Evolutionary conservation across 2,113 vertebrate species (phyloP).

Genomic region (Aleadryas rufinucha): DNA sequence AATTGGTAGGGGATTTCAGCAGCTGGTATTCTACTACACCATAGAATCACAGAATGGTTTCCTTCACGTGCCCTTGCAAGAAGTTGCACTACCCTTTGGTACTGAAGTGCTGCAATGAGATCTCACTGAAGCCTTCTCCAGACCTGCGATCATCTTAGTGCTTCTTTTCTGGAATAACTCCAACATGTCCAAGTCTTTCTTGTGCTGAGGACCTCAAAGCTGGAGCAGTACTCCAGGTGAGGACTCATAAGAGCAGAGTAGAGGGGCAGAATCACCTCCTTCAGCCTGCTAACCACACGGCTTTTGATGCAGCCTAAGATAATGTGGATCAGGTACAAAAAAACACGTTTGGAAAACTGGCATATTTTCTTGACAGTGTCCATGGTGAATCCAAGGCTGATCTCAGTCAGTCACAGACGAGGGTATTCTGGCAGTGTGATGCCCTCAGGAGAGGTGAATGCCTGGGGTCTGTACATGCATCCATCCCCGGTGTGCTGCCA

Average conservation of each 20-base stretch:
- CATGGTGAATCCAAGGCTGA: neutral
- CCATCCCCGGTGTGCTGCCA: neutral
- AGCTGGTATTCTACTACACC: neutral
- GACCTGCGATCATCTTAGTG: neutral
- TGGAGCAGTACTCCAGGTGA: neutral
- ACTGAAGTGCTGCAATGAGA: neutral
- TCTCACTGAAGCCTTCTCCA: fast-evolving
- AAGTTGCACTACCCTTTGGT: neutral
- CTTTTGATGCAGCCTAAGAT: neutral
- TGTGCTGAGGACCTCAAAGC: neutral
- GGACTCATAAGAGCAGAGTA: neutral
- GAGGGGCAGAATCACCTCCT: neutral
- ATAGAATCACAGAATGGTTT: neutral
- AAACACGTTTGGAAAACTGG: neutral
- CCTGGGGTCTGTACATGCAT: neutral
- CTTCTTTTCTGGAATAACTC: neutral
- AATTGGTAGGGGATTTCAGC: neutral
- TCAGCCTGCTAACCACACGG: neutral
- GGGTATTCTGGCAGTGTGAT: neutral
- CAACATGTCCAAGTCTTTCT: neutral
- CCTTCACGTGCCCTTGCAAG: neutral
- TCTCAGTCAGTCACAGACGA: neutral
- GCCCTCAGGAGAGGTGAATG: neutral
- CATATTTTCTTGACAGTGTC: neutral
- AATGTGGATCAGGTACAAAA: neutral